Evolutionary conservation across 2,113 vertebrate genomes (phyloP).

Genomic region (Neofelis nebulosa): DNA sequence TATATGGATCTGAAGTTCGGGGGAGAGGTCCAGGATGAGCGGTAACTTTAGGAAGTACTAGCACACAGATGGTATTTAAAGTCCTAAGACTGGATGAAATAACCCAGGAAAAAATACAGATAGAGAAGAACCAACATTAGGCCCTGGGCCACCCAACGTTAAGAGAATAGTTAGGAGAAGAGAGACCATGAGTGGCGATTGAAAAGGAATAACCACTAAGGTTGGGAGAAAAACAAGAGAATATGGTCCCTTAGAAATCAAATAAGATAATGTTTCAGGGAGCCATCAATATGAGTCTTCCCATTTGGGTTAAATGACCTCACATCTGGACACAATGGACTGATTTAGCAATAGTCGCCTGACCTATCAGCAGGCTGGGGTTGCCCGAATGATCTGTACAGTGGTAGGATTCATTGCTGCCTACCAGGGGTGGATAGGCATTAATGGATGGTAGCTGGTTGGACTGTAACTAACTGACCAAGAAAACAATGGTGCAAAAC

Average conservation of each 20-base stretch:
- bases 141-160: not conserved
- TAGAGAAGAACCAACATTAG: not conserved
- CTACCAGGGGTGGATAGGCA: not conserved
- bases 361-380: not conserved
- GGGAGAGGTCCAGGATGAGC: not conserved
- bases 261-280: not conserved
- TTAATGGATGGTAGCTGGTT: not conserved
- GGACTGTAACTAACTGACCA: not conserved
- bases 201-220: not conserved
- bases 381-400: not conserved
- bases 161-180: not conserved
- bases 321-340: not conserved
- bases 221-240: not conserved
- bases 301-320: not conserved
- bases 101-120: not conserved
- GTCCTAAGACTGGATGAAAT: not conserved
- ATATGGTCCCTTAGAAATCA: not conserved
- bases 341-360: not conserved
- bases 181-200: not conserved
- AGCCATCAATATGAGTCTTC: not conserved
- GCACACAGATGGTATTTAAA: not conserved
- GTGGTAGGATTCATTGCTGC: not conserved
- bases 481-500: not conserved
- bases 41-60: not conserved
- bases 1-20: not conserved